These are phyloP conservation scores for Aleiodes leptofemur DNA, from an alignment of 2,888 invertebrate species.

Conservation along the genomic window DNA sequence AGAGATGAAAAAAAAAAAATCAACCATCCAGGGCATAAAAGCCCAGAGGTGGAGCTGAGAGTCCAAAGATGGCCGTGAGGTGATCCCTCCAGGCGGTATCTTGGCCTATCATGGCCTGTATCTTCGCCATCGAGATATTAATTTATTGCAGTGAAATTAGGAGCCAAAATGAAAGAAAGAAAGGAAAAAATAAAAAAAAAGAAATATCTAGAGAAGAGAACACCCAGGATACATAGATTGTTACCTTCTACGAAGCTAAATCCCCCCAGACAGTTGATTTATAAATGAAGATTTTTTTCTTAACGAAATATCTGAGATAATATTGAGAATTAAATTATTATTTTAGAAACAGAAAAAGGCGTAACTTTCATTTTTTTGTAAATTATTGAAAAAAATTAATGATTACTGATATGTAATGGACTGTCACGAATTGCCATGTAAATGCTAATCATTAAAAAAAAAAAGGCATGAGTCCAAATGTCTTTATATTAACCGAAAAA, in stretches of 20 bases:
- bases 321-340: not conserved
- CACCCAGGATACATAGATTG: not conserved
- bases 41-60: constrained; percentile 58
- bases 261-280: constrained; percentile 17
- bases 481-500: no score
- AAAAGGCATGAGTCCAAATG: no score
- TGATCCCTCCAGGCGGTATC: constrained; percentile 43
- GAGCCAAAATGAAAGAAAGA: not conserved
- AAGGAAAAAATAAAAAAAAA: no score
- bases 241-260: not conserved
- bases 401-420: no score
- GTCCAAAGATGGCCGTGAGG: constrained; percentile 59
- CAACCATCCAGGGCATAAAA: not conserved
- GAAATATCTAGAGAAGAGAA: no score
- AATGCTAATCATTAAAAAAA: no score
- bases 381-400: no score
- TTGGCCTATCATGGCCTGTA: constrained; percentile 51
- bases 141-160: constrained; percentile 35
- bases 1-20: not conserved
- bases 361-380: no score
- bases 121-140: constrained; percentile 42
- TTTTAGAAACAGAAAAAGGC: no score
- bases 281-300: constrained; percentile 29
- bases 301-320: not conserved
- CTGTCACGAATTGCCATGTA: no score